These are phyloP conservation scores for Hypsibius dujardini DNA, from an alignment of 1,140 invertebrate species.

Conservation along the genomic window DNA sequence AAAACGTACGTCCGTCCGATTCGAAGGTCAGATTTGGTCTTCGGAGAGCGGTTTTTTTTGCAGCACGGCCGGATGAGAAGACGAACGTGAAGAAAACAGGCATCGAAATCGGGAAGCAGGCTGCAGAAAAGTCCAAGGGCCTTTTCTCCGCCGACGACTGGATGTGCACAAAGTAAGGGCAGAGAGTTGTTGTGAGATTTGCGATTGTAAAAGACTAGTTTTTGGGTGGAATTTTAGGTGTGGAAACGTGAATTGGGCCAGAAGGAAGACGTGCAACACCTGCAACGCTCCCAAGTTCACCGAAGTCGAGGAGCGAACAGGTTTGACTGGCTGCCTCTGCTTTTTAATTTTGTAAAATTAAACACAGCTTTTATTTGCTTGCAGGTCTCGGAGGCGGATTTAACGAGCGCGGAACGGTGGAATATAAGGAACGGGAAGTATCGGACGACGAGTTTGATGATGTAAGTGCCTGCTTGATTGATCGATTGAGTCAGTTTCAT, in stretches of 20 bases:
- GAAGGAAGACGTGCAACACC: slow-evolving; percentile 87
- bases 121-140: slow-evolving; percentile 92
- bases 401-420: slow-evolving; percentile 77
- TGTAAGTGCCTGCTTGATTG: slow-evolving; percentile 30
- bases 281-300: slow-evolving; percentile 94
- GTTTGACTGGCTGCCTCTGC: slow-evolving; percentile 20
- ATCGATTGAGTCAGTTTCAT: no score
- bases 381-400: slow-evolving; percentile 42
- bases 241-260: slow-evolving; percentile 98
- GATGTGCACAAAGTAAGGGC: slow-evolving; percentile 75
- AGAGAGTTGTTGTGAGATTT: slow-evolving; percentile 22
- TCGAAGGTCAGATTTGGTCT: slow-evolving; percentile 21
- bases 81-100: slow-evolving; percentile 71
- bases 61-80: slow-evolving; percentile 42
- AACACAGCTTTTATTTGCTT: slow-evolving; percentile 18
- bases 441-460: slow-evolving; percentile 83
- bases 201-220: slow-evolving; percentile 9
- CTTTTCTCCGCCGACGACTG: slow-evolving; percentile 97
- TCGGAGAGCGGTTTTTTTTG: slow-evolving; percentile 18
- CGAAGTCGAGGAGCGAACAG: slow-evolving; percentile 55
- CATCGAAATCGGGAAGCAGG: slow-evolving; percentile 88
- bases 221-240: slow-evolving; percentile 42
- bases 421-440: slow-evolving; percentile 71
- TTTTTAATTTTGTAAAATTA: slow-evolving; percentile 19
- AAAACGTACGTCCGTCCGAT: slow-evolving; percentile 36